Conservation (phyloP, 2,113 vertebrate genomes). For the Dasyurus viverrinus region DNA sequence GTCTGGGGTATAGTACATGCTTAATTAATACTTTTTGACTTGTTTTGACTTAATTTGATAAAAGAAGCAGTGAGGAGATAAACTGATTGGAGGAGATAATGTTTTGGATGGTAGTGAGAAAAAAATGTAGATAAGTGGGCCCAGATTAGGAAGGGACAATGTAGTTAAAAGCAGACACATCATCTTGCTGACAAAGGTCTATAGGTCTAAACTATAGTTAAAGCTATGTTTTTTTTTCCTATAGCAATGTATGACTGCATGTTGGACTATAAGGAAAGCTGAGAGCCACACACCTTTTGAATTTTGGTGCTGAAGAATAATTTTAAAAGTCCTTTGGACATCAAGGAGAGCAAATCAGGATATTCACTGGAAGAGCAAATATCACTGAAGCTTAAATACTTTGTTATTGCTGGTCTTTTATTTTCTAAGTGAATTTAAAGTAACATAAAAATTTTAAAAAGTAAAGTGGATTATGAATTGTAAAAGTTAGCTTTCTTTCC, state of each 20-base stretch:
- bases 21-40: neutral
- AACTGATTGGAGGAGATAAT: neutral
- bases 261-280: neutral
- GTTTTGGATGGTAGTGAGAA: neutral
- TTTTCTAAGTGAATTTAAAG: neutral
- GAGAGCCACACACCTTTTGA: neutral
- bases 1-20: neutral
- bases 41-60: neutral
- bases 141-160: neutral
- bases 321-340: neutral
- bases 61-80: neutral
- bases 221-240: neutral
- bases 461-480: neutral
- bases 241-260: neutral
- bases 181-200: neutral
- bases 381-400: neutral
- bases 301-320: neutral
- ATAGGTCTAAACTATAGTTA: neutral
- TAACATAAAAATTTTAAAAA: constrained; percentile 9
- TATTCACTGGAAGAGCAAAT: neutral
- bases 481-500: neutral
- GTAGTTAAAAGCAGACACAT: neutral
- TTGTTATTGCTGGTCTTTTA: neutral
- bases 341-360: neutral
- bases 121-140: neutral